Evolutionary conservation across 2,113 vertebrate genomes (phyloP), one percentile per base, ranked within the genome.

Genomic region (Phrynosoma blainvillii): DNA sequence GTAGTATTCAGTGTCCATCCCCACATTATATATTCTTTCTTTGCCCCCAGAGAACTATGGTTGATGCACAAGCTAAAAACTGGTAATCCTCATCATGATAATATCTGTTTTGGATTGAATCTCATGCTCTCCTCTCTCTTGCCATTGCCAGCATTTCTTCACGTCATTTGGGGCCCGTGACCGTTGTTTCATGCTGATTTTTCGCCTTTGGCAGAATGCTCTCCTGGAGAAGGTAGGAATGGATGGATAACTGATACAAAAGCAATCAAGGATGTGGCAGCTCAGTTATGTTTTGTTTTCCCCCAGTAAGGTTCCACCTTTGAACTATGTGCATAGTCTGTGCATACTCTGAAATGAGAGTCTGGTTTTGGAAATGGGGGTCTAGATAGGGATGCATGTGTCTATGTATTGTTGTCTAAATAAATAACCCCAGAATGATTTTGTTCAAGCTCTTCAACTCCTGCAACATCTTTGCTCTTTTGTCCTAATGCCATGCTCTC

Each of bases 131-230:
- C 54, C 4, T 82, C 83, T 66, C 11, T 30, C 74, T 36, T 81
- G 40, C 42, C 62, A 25, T 71, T 84, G 32, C 23, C 94, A 98
- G 98, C 98, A 98, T 93, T 98, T 98, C 95, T 98, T 98, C 96
- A 98, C 98, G 0, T 98, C 98, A 30, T 98, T 98, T 0, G 98
- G 98, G 5, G 98, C 98, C 36, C 96, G 98, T 12, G 98, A 98
- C 93, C 98, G 98, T 86, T 98, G 98, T 92, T 98, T 97, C 95
- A 97, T 98, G 95, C 97, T 98, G 96, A 97, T 98, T 79, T 98
- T 98, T 94, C 97, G 97, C 40, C 97, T 98, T 85, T 98, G 98
- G 98, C 98, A 98, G 94, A 98, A 98, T 11, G 98, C 98, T 0
- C 96, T 98, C 47, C 94, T 98, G 94, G 98, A 98, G 84, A 98